Conservation (phyloP, 2,888 invertebrate species). For the Punctoribates punctum region DNA sequence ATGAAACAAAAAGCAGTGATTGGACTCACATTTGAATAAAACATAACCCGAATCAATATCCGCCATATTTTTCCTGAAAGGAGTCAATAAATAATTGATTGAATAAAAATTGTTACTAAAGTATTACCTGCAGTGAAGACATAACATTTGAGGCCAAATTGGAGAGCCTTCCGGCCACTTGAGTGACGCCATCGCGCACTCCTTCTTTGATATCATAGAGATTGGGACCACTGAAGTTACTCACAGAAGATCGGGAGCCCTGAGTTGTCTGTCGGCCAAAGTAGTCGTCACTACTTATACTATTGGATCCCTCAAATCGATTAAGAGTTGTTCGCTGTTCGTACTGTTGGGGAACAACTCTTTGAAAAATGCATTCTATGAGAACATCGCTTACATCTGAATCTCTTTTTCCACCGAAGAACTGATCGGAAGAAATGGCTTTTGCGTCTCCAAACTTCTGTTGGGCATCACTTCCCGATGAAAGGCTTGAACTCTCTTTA, state of each 20-base stretch:
- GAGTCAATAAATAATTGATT: neutral
- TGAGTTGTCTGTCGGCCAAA: slow-evolving; percentile 61
- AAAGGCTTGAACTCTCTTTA: neutral
- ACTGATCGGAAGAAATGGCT: slow-evolving; percentile 96
- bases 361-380: slow-evolving; percentile 37
- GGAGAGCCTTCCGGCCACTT: slow-evolving; percentile 94
- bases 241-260: slow-evolving; percentile 48
- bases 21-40: neutral
- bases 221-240: slow-evolving; percentile 60
- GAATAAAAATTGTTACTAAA: neutral
- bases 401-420: slow-evolving; percentile 71
- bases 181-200: slow-evolving; percentile 91
- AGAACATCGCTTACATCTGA: slow-evolving; percentile 56
- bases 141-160: slow-evolving; percentile 76
- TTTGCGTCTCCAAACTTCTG: slow-evolving; percentile 97
- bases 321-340: slow-evolving; percentile 61
- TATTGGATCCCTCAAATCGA: slow-evolving; percentile 86
- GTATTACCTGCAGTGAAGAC: slow-evolving; percentile 32
- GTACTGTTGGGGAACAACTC: slow-evolving; percentile 53
- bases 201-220: slow-evolving; percentile 96
- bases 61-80: slow-evolving; percentile 24
- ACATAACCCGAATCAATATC: neutral
- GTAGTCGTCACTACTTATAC: slow-evolving; percentile 94
- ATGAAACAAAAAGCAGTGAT: neutral
- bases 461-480: slow-evolving; percentile 59